phyloP scores from a whole-genome alignment of 1,140 invertebrate species.

The Whitmania pigra region DNA sequence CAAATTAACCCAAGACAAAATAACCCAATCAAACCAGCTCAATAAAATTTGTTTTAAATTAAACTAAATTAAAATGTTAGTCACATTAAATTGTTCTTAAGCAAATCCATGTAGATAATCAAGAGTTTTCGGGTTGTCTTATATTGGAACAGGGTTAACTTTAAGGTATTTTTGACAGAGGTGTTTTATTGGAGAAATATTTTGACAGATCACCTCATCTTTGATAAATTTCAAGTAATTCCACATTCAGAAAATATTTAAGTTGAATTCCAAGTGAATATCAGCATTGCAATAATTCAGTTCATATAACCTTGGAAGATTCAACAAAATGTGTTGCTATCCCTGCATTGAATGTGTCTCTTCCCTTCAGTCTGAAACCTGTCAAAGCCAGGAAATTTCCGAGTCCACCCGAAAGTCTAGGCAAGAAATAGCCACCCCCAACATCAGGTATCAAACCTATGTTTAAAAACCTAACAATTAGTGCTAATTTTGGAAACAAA shows the following conservation, averaged over 20 bases:
- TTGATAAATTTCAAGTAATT: neutral
- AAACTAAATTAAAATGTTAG: no score
- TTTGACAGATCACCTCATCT: no score
- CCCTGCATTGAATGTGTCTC: slow-evolving; percentile 74
- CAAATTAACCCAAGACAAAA: no score
- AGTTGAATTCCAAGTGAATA: neutral
- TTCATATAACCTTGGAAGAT: slow-evolving; percentile 41
- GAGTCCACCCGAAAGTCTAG: slow-evolving; percentile 68
- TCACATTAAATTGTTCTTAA: no score
- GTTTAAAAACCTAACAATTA: neutral
- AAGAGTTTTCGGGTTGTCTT: no score
- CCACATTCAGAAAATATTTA: neutral
- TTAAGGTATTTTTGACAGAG: no score
- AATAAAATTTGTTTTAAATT: no score
- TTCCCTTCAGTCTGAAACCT: slow-evolving; percentile 63
- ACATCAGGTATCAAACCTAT: slow-evolving; percentile 82
- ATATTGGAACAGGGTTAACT: no score
- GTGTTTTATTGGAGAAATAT: no score
- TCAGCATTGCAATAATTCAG: neutral
- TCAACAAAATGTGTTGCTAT: slow-evolving; percentile 82
- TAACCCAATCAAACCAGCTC: no score
- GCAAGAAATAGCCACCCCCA: slow-evolving; percentile 78
- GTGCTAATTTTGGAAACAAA: neutral
- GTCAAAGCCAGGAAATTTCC: slow-evolving; percentile 87
- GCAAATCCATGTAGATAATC: no score